phyloP scores from a whole-genome alignment of 2,797 vertebrate species.

The Lophius americanus region DNA sequence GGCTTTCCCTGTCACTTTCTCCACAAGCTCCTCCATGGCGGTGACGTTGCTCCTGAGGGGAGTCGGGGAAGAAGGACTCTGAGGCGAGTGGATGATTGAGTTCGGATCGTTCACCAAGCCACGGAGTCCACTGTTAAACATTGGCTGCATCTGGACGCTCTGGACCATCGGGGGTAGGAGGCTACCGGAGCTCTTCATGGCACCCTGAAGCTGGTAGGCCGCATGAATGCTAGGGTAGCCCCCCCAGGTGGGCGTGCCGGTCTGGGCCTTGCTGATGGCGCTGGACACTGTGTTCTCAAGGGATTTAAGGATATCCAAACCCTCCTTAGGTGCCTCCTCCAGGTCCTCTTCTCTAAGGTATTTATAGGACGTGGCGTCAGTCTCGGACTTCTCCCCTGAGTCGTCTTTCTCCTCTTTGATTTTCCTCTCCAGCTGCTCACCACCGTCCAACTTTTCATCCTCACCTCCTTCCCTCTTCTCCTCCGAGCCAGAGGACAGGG shows the following conservation, averaged over 20 bases:
- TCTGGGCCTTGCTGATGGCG: conserved; percentile 99
- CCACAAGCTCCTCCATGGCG: conserved; percentile 98
- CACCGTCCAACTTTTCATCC: conserved; percentile 82
- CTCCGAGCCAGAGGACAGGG: conserved; percentile 82
- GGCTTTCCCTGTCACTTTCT: conserved; percentile 98
- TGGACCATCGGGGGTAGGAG: conserved; percentile 82
- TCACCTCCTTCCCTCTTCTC: conserved; percentile 86
- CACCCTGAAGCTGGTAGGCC: conserved; percentile 95
- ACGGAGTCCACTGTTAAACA: conserved; percentile 86
- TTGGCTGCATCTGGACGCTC: conserved; percentile 93
- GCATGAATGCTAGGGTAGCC: conserved; percentile 99
- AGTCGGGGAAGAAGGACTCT: conserved; percentile 90
- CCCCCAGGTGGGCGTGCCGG: conserved; percentile 97
- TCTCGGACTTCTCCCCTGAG: conserved; percentile 78
- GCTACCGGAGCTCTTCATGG: conserved; percentile 84
- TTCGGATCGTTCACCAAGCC: conserved; percentile 71
- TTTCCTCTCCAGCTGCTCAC: conserved; percentile 85
- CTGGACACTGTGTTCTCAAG: conserved; percentile 98
- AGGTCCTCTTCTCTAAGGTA: conserved; percentile 98
- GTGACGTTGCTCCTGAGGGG: conserved; percentile 96
- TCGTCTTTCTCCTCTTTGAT: conserved; percentile 97
- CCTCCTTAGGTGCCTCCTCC: conserved; percentile 93
- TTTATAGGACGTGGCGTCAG: conserved; percentile 86
- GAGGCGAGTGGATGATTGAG: conserved; percentile 90
- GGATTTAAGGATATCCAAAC: conserved; percentile 97